phyloP scores from a whole-genome alignment of 1,140 invertebrate genomes.

The Choristoneura fumiferana region DNA sequence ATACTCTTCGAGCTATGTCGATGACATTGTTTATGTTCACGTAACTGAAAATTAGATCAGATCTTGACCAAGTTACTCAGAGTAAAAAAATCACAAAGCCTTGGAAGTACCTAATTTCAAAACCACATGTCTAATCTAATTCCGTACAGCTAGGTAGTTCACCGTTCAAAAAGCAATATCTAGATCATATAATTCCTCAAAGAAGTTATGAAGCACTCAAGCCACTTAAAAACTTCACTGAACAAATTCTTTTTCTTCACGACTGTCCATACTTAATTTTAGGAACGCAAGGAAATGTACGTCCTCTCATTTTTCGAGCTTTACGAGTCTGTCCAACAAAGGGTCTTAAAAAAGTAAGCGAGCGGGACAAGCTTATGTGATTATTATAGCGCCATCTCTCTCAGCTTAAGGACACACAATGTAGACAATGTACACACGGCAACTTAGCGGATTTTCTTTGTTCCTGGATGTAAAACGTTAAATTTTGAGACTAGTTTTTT shows the following conservation, averaged over 20 bases:
- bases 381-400: background rate
- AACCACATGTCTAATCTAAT: no score
- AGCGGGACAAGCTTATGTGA: background rate
- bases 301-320: background rate
- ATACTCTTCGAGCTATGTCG: no score
- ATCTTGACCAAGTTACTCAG: no score
- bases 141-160: no score
- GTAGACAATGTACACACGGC: background rate
- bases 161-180: background rate
- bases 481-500: background rate
- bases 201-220: background rate
- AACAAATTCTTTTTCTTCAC: slow-evolving; percentile 6
- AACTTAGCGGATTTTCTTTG: background rate
- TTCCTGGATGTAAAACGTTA: background rate
- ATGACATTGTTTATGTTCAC: no score
- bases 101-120: no score
- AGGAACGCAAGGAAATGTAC: background rate
- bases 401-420: slow-evolving; percentile 2
- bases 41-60: no score
- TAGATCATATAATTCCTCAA: background rate
- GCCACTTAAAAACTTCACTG: background rate
- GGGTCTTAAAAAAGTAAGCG: background rate
- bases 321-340: background rate
- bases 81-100: no score
- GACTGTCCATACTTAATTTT: slow-evolving; percentile 2